A percentile compares a stretch with the other conserved stretches of the same genome.
These are phyloP conservation scores for Nymphalis polychloros DNA, from an alignment of 2,888 invertebrate genomes.

Conservation along the genomic window DNA sequence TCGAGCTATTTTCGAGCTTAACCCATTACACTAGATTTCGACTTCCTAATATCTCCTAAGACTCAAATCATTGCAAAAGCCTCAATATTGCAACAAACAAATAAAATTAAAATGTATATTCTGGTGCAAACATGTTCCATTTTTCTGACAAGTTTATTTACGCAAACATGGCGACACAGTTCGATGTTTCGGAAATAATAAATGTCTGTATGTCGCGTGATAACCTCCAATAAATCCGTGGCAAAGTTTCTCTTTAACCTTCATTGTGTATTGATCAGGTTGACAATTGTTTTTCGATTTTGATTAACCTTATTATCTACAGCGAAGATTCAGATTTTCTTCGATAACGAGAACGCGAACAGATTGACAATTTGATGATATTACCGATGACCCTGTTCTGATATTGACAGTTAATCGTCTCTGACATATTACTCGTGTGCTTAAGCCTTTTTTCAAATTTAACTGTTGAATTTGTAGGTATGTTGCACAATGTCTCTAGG, in stretches of 20 bases:
- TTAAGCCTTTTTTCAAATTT: no score
- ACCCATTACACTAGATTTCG: no score
- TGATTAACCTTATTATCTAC: background rate
- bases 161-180: background rate
- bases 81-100: background rate
- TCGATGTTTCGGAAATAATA: slow-evolving; percentile 12
- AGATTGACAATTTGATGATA: no score
- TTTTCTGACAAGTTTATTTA: slow-evolving; percentile 14
- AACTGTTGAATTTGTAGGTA: no score
- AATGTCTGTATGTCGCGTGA: slow-evolving; percentile 17
- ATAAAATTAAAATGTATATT: background rate
- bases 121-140: background rate
- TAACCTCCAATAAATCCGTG: slow-evolving; percentile 14
- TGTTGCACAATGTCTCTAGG: no score
- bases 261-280: slow-evolving; percentile 18
- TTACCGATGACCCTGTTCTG: no score
- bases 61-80: no score
- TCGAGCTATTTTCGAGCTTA: no score
- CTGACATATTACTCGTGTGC: no score
- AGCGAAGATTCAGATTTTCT: no score
- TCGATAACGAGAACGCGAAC: no score
- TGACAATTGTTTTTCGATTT: slow-evolving; percentile 13
- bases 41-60: background rate
- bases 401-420: no score
- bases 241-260: slow-evolving; percentile 17